A percentile compares a stretch with the other conserved stretches of the same genome.
Evolutionary conservation across 2,113 vertebrate genomes (phyloP).

Genomic region (Leucoraja erinaceus): DNA sequence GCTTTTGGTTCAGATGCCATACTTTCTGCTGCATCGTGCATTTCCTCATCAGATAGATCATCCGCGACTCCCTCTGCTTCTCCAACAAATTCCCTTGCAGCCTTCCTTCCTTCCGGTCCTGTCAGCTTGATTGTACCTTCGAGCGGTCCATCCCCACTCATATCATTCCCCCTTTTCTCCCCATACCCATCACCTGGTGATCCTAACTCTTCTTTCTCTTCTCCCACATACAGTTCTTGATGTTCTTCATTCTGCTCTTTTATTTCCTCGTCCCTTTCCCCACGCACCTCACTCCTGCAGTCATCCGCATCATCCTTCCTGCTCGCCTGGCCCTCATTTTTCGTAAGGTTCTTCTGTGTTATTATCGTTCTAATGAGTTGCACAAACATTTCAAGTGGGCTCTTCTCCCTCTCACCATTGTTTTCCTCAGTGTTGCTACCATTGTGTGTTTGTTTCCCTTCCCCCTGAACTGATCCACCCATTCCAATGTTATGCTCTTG

Average conservation of each 20-base stretch:
- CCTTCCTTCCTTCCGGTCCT: not conserved
- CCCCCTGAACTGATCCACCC: not conserved
- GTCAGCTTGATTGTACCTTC: not conserved
- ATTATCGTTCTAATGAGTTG: not conserved
- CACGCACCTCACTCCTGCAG: not conserved
- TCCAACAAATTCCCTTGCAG: not conserved
- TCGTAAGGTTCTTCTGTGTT: not conserved
- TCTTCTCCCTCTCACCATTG: not conserved
- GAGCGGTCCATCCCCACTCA: not conserved
- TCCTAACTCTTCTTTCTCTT: not conserved
- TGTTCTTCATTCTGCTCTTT: constrained; percentile 8
- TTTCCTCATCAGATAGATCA: not conserved
- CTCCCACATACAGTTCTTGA: not conserved
- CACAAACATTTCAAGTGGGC: not conserved
- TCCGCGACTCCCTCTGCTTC: not conserved
- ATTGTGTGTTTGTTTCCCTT: not conserved
- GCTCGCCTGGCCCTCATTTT: not conserved
- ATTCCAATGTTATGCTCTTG: not conserved
- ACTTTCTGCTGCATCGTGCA: not conserved
- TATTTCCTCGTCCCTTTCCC: not conserved
- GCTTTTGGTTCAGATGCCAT: not conserved
- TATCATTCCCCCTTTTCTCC: not conserved
- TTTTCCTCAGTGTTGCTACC: not conserved
- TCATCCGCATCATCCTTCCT: not conserved
- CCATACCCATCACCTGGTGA: not conserved